Evolutionary conservation across 2,888 invertebrate genomes (phyloP), one percentile per base, ranked within the genome.

Genomic region (Cheilosia vernalis): DNA sequence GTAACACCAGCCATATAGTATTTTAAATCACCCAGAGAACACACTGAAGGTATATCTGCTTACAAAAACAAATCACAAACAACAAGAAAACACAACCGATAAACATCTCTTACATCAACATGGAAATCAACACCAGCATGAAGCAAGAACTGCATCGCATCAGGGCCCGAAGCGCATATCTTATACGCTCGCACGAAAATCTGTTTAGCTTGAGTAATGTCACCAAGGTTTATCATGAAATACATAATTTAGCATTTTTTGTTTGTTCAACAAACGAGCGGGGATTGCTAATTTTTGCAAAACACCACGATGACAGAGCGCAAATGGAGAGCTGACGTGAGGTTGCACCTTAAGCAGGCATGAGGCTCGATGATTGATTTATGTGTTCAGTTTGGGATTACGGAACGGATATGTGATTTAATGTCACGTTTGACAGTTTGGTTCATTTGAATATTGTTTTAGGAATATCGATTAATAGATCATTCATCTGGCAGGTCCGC

Each of bases 261-360:
- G 53, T 58, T 51, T 77, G 44, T 73, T 60, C 33, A 21, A 21
- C 15, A 42, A 51, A 67, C 78, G 56, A 69, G 49, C 37, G 51
- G 63, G 40, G 27, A 56, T 73, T 83, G 61, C 60, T 72, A 72
- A 72, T 80, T 80, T 82, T 51, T 49, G 60, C 67, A 13, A 66
- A 56, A 40, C 58, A 30, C 49, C 61, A 51, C 42, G 37, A 63
- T 61, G 72, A 83, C 82, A 78, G 51, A 73, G 60, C 53, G 82
- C 77, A 64, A 78, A 77, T 73, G 78, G 73, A 63, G 51, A 63
- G 51, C 70, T 82, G 77, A 67, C 82, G 82, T 83, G 82, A 67
- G n/a, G 66, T 73, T 83, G 77, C 78, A 83, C 72, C 72, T 83
- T 67, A 83, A 78, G 69, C 72, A 72, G 67, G 60, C 33, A 61